Percentiles rank a stretch among this genome's conserved stretches.
Conservation (phyloP, 2,888 invertebrate genomes). For the Morpho achilles region DNA sequence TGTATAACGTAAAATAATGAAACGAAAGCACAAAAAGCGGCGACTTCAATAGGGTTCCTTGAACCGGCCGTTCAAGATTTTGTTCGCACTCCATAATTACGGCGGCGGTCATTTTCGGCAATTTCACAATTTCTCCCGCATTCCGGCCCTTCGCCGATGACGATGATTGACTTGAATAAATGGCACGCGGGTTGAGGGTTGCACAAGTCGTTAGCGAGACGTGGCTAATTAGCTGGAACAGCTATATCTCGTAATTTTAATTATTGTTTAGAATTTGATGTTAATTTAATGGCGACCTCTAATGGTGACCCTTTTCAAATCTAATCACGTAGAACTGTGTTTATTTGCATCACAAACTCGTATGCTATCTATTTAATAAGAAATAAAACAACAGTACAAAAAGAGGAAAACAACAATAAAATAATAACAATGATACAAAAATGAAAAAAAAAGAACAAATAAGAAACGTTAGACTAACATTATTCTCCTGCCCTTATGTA, state of each 20-base stretch:
- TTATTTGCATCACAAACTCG: too few species aligned
- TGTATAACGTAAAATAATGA: background rate
- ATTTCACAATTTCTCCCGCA: constrained; percentile 29
- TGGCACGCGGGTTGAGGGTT: constrained; percentile 48
- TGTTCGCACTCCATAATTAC: constrained; percentile 32
- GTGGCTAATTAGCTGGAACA: constrained; percentile 7
- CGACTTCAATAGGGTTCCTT: constrained; percentile 27
- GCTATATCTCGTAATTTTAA: background rate
- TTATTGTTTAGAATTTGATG: too few species aligned
- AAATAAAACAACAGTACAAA: too few species aligned
- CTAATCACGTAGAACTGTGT: too few species aligned
- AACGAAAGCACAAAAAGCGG: constrained; percentile 22
- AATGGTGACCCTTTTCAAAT: too few species aligned
- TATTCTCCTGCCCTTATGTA: too few species aligned
- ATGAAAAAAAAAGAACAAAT: too few species aligned
- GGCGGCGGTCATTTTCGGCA: constrained; percentile 20
- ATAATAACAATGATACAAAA: too few species aligned
- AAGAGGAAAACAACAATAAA: too few species aligned
- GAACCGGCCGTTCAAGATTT: constrained; percentile 27
- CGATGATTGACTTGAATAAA: constrained; percentile 47
- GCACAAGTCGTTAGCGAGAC: constrained; percentile 32
- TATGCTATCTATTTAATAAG: too few species aligned
- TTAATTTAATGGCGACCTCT: too few species aligned
- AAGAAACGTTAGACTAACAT: too few species aligned
- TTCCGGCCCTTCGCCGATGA: constrained; percentile 28